Evolutionary conservation across 1,140 invertebrate genomes (phyloP).

Genomic region (Sinella curviseta): DNA sequence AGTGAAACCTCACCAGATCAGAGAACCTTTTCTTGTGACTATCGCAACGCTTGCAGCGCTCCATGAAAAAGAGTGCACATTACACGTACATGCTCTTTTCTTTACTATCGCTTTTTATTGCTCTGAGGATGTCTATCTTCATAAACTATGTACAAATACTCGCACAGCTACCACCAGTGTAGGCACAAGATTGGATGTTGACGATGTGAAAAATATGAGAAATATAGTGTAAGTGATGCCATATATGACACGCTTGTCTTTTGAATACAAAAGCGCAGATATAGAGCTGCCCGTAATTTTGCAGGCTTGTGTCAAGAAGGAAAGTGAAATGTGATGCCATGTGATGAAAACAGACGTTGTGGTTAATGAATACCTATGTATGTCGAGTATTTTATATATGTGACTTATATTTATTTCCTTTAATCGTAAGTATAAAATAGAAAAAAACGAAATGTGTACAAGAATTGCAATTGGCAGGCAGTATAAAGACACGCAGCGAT

Average conservation of each 20-base stretch:
- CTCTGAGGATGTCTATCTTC: not conserved
- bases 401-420: too few relatives aligned
- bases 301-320: not conserved
- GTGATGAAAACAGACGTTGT: not conserved
- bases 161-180: not conserved
- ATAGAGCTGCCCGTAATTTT: not conserved
- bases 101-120: too few relatives aligned
- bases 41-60: not conserved
- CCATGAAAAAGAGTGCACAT: not conserved
- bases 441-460: too few relatives aligned
- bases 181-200: too few relatives aligned
- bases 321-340: not conserved
- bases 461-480: too few relatives aligned
- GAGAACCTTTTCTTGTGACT: too few relatives aligned
- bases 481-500: too few relatives aligned
- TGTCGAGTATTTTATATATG: not conserved
- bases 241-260: not conserved
- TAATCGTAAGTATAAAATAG: too few relatives aligned
- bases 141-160: too few relatives aligned
- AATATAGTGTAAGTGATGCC: not conserved
- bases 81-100: too few relatives aligned
- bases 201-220: too few relatives aligned
- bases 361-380: not conserved
- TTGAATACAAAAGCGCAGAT: not conserved
- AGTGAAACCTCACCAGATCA: too few relatives aligned